Percentiles rank a stretch among this genome's conserved stretches.
Conservation (phyloP, 2,888 invertebrate genomes). For the Incurvaria masculella region DNA sequence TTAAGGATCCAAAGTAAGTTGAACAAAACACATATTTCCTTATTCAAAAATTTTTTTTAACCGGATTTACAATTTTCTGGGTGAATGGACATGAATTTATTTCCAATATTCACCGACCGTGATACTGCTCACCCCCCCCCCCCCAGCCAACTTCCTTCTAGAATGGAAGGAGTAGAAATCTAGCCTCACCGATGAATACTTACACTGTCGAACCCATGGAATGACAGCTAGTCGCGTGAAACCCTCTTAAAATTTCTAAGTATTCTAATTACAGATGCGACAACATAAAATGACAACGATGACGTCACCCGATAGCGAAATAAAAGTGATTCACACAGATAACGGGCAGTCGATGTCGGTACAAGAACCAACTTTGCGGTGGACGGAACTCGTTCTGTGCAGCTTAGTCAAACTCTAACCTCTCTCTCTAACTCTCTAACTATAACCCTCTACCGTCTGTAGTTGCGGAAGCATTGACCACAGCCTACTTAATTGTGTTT, state of each 20-base stretch:
- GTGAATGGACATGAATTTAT: too few relatives aligned
- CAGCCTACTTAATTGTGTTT: too few relatives aligned
- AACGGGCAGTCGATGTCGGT: slow-evolving; percentile 31
- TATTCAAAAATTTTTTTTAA: too few relatives aligned
- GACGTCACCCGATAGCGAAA: slow-evolving; percentile 24
- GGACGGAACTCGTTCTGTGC: slow-evolving; percentile 54
- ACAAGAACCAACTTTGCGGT: slow-evolving; percentile 45
- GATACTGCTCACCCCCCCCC: too few relatives aligned
- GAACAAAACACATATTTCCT: background rate
- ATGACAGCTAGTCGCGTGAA: slow-evolving; percentile 23
- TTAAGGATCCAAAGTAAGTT: slow-evolving; percentile 4
- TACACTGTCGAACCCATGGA: slow-evolving; percentile 20
- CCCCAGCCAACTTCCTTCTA: too few relatives aligned
- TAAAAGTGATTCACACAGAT: too few relatives aligned
- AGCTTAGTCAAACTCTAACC: too few relatives aligned
- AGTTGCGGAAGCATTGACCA: too few relatives aligned
- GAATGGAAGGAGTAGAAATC: too few relatives aligned
- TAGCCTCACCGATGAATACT: too few relatives aligned
- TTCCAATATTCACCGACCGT: too few relatives aligned
- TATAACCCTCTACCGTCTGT: background rate
- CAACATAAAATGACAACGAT: slow-evolving; percentile 22
- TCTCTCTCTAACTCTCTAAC: background rate
- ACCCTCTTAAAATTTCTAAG: slow-evolving; percentile 21
- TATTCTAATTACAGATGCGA: slow-evolving; percentile 13
- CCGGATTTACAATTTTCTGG: too few relatives aligned